Evolutionary conservation across 2,797 vertebrate species (phyloP).

Genomic region (Varecia variegata): DNA sequence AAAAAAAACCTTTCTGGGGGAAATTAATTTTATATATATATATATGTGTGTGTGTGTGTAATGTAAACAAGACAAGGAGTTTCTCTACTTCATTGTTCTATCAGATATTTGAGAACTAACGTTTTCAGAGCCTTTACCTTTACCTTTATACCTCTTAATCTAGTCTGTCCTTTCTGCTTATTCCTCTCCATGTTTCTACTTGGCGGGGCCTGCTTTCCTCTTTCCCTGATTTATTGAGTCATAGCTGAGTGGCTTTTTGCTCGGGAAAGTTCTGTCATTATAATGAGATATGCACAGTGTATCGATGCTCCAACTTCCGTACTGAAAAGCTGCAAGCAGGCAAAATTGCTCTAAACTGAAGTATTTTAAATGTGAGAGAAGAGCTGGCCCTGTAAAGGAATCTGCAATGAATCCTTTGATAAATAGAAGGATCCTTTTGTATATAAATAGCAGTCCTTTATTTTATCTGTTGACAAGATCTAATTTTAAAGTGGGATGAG

Average conservation of each 20-base stretch:
- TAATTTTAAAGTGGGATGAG: constrained; percentile 42
- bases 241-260: neutral
- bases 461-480: constrained; percentile 29
- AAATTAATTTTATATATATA: neutral
- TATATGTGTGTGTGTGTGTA: too few relatives aligned
- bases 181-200: neutral
- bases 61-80: neutral
- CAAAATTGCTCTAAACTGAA: constrained; percentile 1
- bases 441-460: constrained; percentile 16
- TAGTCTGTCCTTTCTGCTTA: neutral
- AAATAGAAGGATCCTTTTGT: constrained; percentile 38
- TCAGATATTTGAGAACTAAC: neutral
- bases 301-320: neutral
- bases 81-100: neutral
- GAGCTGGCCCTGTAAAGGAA: neutral
- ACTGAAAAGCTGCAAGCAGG: neutral
- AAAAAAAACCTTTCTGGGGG: neutral
- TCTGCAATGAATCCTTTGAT: neutral
- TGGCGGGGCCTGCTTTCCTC: neutral
- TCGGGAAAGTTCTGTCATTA: constrained; percentile 1
- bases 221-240: constrained; percentile 21
- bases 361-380: constrained; percentile 2
- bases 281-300: neutral
- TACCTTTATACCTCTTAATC: neutral
- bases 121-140: neutral